These are phyloP conservation scores for Pangasius macronema DNA, from an alignment of 2,797 vertebrate species.

Conservation along the genomic window DNA sequence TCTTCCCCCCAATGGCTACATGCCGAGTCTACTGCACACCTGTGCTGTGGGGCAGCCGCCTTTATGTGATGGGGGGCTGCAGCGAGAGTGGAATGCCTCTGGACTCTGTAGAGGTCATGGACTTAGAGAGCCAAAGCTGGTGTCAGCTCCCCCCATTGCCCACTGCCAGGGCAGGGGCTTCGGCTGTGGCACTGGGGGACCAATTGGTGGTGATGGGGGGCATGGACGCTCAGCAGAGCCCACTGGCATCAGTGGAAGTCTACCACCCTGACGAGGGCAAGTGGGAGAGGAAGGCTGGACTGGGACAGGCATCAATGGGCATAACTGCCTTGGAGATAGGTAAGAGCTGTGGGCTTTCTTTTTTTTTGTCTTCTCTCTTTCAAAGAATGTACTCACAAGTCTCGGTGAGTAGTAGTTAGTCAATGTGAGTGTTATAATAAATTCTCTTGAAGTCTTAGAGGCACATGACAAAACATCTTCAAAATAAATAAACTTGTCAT, in stretches of 20 bases:
- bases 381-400: neutral
- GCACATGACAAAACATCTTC: neutral
- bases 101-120: slow-evolving; percentile 85
- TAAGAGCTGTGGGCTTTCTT: slow-evolving; percentile 64
- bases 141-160: slow-evolving; percentile 81
- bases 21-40: slow-evolving; percentile 92
- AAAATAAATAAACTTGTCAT: neutral
- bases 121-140: slow-evolving; percentile 87
- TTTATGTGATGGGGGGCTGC: slow-evolving; percentile 95
- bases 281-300: slow-evolving; percentile 87
- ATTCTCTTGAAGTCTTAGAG: neutral
- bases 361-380: neutral
- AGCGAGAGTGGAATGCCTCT: slow-evolving; percentile 83
- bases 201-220: slow-evolving; percentile 91
- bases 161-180: slow-evolving; percentile 85
- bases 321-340: slow-evolving; percentile 90
- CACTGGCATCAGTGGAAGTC: slow-evolving; percentile 88
- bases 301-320: slow-evolving; percentile 95
- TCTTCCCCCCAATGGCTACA: slow-evolving; percentile 88
- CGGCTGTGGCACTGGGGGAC: slow-evolving; percentile 81
- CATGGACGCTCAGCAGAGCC: slow-evolving; percentile 89
- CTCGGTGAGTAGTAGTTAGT: neutral
- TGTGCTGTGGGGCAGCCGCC: slow-evolving; percentile 79
- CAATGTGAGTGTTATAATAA: neutral
- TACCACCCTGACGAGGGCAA: slow-evolving; percentile 91